These are phyloP conservation scores for Perizoma flavofasciatum DNA, from an alignment of 2,888 invertebrate genomes.

Conservation along the genomic window DNA sequence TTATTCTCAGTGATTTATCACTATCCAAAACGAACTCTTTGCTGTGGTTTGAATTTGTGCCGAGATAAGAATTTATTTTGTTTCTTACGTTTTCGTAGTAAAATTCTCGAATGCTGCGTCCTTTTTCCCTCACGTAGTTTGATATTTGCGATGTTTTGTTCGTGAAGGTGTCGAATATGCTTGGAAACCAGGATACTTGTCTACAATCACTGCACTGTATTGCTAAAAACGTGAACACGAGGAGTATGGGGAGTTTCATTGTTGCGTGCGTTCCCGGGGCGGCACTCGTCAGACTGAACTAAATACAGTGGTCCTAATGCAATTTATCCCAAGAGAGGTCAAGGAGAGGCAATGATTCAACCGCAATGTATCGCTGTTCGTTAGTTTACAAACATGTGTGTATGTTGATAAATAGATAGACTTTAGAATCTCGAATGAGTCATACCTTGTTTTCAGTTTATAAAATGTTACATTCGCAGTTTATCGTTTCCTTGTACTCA, in stretches of 20 bases:
- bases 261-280: constrained; percentile 38
- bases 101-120: constrained; percentile 58
- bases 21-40: constrained; percentile 8
- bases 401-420: constrained; percentile 32
- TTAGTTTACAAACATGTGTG: constrained; percentile 31
- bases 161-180: constrained; percentile 59
- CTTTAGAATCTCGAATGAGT: constrained; percentile 34
- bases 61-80: constrained; percentile 62
- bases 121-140: constrained; percentile 64
- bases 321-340: constrained; percentile 62
- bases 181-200: constrained; percentile 59
- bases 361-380: constrained; percentile 28
- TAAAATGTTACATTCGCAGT: background rate
- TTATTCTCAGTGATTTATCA: constrained; percentile 47
- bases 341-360: constrained; percentile 57
- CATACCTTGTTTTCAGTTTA: constrained; percentile 18
- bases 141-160: constrained; percentile 63
- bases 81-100: constrained; percentile 65
- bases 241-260: constrained; percentile 59
- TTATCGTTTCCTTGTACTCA: background rate
- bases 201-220: constrained; percentile 55
- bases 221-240: constrained; percentile 54
- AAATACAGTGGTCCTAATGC: constrained; percentile 49
- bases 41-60: constrained; percentile 36
- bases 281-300: constrained; percentile 50